Evolutionary conservation across 2,797 vertebrate genomes (phyloP), one percentile per base, ranked within the genome.

Genomic region (Cirrhinus molitorella): DNA sequence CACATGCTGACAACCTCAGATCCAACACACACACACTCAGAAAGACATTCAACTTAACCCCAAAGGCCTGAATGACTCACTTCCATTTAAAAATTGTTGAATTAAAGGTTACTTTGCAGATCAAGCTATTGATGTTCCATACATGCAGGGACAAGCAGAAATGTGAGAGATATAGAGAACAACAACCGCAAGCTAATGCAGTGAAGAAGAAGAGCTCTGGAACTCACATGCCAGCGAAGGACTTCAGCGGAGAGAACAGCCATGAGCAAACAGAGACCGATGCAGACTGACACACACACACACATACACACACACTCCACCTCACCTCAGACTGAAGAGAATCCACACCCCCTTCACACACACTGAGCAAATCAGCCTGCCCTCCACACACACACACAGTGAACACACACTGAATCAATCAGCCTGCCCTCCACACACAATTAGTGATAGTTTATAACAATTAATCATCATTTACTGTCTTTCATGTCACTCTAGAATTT

Each of bases 151-250:
- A 16, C 67, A 59, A 23, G 57, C 61, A 80, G 70, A 82, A 51
- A 80, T 16, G 9, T 8, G 37, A 65, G 25, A 13, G 5, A 37
- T 37, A 34, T 43, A 63, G 7, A 45, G 14, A 31, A 25, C 16
- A 23, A 74, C n/a, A 83, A 19, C 78, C 67, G 8, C 34, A 34
- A 34, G 14, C 8, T 5, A 11, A n/a, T 21, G 14, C 65, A 81
- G 47, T 1, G 17, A 49, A 9, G 8, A 17, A 72, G 25, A 80
- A 59, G 59, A 63, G 59, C 59, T 63, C 59, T 31, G 25, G 14
- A 85, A 95, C 95, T 96, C 91, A 96, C 95, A 91, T 96, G 95
- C 95, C 95, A 95, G 89, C 90, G 90, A 55, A 96, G 90, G 85
- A 92, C 93, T 16, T 96, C 94, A 88, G 94, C 91, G 90, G 95